phyloP scores from a whole-genome alignment of 2,888 invertebrate species.

The Lasioglossum malachurum region DNA sequence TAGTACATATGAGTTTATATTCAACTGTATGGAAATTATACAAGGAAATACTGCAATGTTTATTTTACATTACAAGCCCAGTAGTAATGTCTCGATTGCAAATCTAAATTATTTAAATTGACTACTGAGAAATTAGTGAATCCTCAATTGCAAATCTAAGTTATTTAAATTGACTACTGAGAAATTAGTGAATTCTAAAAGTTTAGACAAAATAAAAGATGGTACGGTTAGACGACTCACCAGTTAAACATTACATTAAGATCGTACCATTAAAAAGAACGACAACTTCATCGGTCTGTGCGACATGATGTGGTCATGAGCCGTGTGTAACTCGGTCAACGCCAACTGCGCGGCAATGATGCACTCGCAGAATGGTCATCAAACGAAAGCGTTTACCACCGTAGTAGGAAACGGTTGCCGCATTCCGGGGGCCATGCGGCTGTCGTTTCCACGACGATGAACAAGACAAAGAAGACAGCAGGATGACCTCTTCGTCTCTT shows the following conservation, averaged over 20 bases:
- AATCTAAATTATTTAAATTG: too few species aligned
- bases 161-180: too few species aligned
- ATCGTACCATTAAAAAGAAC: background rate
- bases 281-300: background rate
- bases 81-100: too few species aligned
- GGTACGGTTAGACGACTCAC: background rate
- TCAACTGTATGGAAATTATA: background rate
- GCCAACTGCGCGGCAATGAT: slow-evolving; percentile 37
- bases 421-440: slow-evolving; percentile 45
- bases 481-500: background rate
- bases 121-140: too few species aligned
- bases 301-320: background rate
- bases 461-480: slow-evolving; percentile 30
- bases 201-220: background rate
- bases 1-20: background rate
- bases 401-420: slow-evolving; percentile 29
- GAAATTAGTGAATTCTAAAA: too few species aligned
- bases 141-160: too few species aligned
- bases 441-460: slow-evolving; percentile 54
- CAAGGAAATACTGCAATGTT: background rate
- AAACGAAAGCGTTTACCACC: slow-evolving; percentile 28
- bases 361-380: slow-evolving; percentile 33
- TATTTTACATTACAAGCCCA: too few species aligned
- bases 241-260: background rate
- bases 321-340: background rate